A percentile compares a stretch with the other conserved stretches of the same genome.
These are phyloP conservation scores for Otocyon megalotis DNA, from an alignment of 2,113 vertebrate genomes.

Conservation along the genomic window DNA sequence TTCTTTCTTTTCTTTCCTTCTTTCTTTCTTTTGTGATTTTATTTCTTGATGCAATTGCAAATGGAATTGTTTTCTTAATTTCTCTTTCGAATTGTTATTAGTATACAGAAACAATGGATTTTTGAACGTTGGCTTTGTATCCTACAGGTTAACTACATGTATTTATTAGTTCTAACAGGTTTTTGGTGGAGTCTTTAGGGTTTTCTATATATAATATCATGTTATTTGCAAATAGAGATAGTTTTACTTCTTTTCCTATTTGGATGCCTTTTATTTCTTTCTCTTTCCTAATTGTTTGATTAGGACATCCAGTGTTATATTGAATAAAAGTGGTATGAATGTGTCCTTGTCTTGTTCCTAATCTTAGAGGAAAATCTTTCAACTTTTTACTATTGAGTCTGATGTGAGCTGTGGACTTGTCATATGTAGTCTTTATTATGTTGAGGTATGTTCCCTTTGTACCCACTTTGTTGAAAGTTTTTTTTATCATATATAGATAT, in stretches of 20 bases:
- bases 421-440: not conserved
- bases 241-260: not conserved
- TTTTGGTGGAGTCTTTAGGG: too few relatives aligned
- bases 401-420: not conserved
- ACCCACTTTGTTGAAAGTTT: not conserved
- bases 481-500: not conserved
- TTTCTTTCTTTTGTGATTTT: not conserved
- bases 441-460: not conserved
- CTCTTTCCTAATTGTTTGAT: not conserved
- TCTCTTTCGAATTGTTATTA: not conserved
- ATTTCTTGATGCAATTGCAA: not conserved
- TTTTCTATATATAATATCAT: not conserved
- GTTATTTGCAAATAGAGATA: too few relatives aligned
- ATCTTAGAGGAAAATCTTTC: not conserved
- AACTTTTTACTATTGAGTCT: not conserved
- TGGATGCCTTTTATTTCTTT: not conserved
- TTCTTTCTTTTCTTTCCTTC: not conserved
- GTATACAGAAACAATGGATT: not conserved
- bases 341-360: not conserved
- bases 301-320: not conserved
- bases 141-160: not conserved
- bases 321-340: not conserved
- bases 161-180: too few relatives aligned
- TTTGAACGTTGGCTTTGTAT: not conserved
- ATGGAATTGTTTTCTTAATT: not conserved